phyloP scores from a whole-genome alignment of 2,797 vertebrate genomes.

The Hirundo rustica region DNA sequence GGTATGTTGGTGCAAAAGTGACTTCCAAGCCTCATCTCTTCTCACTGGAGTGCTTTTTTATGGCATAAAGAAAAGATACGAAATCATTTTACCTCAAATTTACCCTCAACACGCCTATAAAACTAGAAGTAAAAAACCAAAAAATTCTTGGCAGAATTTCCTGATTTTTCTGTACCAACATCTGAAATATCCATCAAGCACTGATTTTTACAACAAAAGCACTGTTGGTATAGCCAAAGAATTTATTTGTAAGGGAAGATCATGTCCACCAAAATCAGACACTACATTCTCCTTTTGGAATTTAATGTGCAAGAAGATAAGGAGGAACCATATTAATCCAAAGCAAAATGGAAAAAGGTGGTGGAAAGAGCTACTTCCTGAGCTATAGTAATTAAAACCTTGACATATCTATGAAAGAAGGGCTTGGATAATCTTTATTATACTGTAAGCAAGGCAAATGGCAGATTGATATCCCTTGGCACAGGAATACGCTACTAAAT shows the following conservation, averaged over 20 bases:
- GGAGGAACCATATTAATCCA: neutral
- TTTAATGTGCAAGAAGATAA: neutral
- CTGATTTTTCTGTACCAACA: neutral
- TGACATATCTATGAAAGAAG: conserved; percentile 55
- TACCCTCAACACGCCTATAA: neutral
- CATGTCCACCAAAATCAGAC: neutral
- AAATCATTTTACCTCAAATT: neutral
- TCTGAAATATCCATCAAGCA: neutral
- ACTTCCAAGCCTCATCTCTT: neutral
- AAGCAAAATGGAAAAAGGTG: neutral
- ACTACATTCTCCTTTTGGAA: neutral
- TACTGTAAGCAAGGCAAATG: conserved; percentile 66
- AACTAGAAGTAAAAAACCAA: neutral
- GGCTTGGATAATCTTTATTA: conserved; percentile 64
- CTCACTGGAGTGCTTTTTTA: neutral
- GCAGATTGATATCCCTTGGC: conserved; percentile 72
- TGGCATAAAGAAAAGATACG: neutral
- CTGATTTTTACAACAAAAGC: neutral
- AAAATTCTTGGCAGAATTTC: neutral
- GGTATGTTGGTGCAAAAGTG: neutral
- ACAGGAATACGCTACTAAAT: conserved; percentile 63
- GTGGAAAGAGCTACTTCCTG: conserved; percentile 12
- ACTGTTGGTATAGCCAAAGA: neutral
- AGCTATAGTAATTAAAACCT: conserved; percentile 50
- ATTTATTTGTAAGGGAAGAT: neutral